Base-by-base conservation (phyloP, 2,888 invertebrate genomes). In the Ligdia adustata region DNA sequence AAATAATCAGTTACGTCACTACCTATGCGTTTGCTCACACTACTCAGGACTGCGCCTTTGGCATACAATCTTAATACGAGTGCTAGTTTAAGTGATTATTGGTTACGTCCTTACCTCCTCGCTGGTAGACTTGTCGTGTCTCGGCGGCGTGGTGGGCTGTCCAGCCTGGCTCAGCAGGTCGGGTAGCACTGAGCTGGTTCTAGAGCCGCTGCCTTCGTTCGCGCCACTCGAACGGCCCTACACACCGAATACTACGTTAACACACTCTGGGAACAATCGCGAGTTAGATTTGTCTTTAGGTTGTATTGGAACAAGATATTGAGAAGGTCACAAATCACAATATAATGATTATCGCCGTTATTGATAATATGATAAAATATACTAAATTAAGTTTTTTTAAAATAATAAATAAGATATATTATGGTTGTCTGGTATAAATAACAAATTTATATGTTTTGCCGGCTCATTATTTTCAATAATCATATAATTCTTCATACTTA, bases 151-250 rank as follows among this genome's bases (percentile, higher is more conserved):
- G 61, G 96, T 96, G 53, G 95, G 95, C 76, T 93, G 93, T 48
- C 94, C 94, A 51, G 95, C 95, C 91, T 96, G 97, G 76, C 98
- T 98, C 62, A 99, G 93, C 65, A 99, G 93, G 91, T 99, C 99
- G 41, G 99, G 99, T 64, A 99, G 92, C 44, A 98, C 98, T 42
- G 97, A 97, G 90, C 97, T 97, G 57, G 97, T 97, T 59, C 97
- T 93, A 15, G 97, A 94, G 59, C 95, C 92, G 67, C 92, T 90
- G 71, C 92, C 90, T 75, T 93, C 91, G 61, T 74, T 79, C 35
- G 86, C 90, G 57, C 90, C 91, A 64, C 91, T 79, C 53, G 82
- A 69, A 9, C 88, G 88, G 55, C 78, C 87, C 89, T 88, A 73
- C 37, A 62, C 34, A 46, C 32, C 42, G 48, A 45, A 48, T 13